These are phyloP conservation scores for Tupaia tana DNA, from an alignment of 2,113 vertebrate species.

Conservation along the genomic window DNA sequence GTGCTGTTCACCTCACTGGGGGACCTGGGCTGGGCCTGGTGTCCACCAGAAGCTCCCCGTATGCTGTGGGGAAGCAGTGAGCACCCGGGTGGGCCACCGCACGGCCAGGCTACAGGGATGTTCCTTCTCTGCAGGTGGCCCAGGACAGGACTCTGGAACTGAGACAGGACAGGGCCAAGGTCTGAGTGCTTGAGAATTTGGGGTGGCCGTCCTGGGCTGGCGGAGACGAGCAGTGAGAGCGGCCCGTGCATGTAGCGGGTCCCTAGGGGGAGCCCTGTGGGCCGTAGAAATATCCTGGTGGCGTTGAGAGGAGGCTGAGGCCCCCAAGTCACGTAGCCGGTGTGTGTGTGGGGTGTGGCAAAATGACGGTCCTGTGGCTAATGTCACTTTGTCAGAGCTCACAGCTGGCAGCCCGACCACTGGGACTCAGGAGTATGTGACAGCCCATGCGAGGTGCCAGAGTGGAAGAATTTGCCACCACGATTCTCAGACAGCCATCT, in stretches of 20 bases:
- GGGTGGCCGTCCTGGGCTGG: neutral
- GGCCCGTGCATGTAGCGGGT: fast-evolving
- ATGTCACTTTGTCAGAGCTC: fast-evolving
- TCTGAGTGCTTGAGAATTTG: neutral
- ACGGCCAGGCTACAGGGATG: neutral
- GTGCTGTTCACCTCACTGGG: neutral
- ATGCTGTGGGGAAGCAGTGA: fast-evolving
- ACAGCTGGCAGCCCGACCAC: fast-evolving
- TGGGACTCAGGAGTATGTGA: neutral
- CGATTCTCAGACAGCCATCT: neutral
- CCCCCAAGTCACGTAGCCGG: neutral
- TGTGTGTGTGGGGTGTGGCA: neutral
- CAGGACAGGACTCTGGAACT: fast-evolving
- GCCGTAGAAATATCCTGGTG: neutral
- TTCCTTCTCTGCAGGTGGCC: too few relatives aligned
- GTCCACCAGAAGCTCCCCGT: fast-evolving
- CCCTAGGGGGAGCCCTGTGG: neutral
- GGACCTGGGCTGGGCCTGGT: neutral
- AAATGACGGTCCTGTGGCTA: too few relatives aligned
- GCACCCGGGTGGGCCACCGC: neutral
- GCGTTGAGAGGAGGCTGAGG: neutral
- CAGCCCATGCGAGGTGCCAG: neutral
- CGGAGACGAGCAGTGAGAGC: neutral
- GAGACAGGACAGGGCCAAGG: fast-evolving
- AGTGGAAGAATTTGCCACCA: neutral